Conservation (phyloP, 2,888 invertebrate genomes). For the Hemistola chrysoprasaria region DNA sequence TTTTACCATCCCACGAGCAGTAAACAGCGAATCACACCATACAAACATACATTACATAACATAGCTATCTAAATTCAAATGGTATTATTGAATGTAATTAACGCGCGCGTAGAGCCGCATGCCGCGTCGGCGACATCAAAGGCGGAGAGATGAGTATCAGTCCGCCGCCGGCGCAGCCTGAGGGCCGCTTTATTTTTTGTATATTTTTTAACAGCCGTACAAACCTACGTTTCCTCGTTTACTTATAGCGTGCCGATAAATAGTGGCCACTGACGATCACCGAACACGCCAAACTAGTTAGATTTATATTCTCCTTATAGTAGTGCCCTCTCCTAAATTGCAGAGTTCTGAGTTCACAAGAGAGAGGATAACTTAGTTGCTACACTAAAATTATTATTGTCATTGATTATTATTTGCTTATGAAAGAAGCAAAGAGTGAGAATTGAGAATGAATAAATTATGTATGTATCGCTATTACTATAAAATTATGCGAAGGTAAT, state of each 20-base stretch:
- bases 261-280: neutral
- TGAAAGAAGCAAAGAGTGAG: too few species aligned
- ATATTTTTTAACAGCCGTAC: slow-evolving; percentile 53
- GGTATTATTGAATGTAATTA: slow-evolving; percentile 44
- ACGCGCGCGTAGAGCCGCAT: slow-evolving; percentile 44
- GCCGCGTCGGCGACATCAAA: slow-evolving; percentile 63
- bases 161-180: slow-evolving; percentile 48
- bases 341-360: too few species aligned
- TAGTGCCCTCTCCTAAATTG: too few species aligned
- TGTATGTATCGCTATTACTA: too few species aligned
- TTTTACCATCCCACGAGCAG: slow-evolving; percentile 4
- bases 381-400: too few species aligned
- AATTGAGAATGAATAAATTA: too few species aligned
- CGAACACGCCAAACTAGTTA: neutral
- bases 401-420: too few species aligned
- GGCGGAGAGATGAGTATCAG: slow-evolving; percentile 63
- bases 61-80: slow-evolving; percentile 29
- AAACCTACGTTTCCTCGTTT: slow-evolving; percentile 43
- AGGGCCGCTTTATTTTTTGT: slow-evolving; percentile 63
- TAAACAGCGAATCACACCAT: slow-evolving; percentile 13
- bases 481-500: too few species aligned
- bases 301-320: too few species aligned
- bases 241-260: slow-evolving; percentile 35
- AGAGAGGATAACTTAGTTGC: too few species aligned
- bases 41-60: slow-evolving; percentile 13